Evolutionary conservation across 2,113 vertebrate species (phyloP), one percentile per base, ranked within the genome.

Genomic region (Promerops cafer): DNA sequence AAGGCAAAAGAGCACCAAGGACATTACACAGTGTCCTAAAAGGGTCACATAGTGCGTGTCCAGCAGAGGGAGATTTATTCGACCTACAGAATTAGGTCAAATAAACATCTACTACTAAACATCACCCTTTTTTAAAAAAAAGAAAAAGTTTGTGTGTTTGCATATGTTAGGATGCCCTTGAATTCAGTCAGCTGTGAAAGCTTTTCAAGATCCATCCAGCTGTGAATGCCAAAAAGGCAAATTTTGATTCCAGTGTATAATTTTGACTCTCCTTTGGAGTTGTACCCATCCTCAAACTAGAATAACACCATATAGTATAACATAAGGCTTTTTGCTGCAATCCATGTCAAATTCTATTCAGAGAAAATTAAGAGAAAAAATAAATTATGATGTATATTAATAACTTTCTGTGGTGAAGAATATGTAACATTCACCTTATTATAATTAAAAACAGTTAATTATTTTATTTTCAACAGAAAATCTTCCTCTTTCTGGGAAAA

Each of bases 141-240:
- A 24, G 45, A n/a, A 19, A 44, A 23, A 33, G 8, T 49, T 52
- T 84, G 7, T 52, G 4, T 70, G 10, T 37, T 20, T 83, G 15
- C 13, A 23, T 64, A 44, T 40, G 52, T 78, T 90, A 80, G 28
- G 13, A 39, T 35, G 74, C 12, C 56, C 77, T 94, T 87, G 60
- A 91, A 93, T 50, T 74, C 68, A 93, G 39, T 76, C 60, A 89
- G 13, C 61, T 96, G 71, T 84, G 39, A 87, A 84, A 90, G 44
- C 26, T 91, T 86, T 90, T 87, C 17, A 72, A 74, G 63, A 64
- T 75, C 47, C 47, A 94, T 82, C 61, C 42, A 89, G 40, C 57
- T 89, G 77, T 89, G 66, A 94, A 65, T 70, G 27, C 44, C 86
- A 96, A 86, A 96, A 69, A 69, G n/a, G 33, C 35, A 87, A 70